A percentile compares a stretch with the other conserved stretches of the same genome.
Conservation (phyloP, 2,113 vertebrate species). For the Gnathonemus echidnorhynchus region DNA sequence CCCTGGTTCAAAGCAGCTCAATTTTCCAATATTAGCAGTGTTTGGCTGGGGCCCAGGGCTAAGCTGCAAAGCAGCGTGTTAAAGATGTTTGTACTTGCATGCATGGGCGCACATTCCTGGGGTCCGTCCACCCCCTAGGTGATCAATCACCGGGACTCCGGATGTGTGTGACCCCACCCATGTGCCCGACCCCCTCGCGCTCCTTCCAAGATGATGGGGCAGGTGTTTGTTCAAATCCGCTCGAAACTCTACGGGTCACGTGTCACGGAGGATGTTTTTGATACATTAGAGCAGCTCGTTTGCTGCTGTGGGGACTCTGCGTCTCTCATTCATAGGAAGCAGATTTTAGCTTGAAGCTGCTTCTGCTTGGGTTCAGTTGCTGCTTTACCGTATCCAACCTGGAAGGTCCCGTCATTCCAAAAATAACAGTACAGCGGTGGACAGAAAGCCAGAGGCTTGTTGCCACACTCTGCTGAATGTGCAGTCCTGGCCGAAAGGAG, state of each 20-base stretch:
- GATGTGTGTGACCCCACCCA: slow-evolving; percentile 50
- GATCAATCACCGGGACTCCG: slow-evolving; percentile 60
- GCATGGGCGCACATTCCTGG: slow-evolving; percentile 55
- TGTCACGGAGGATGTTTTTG: slow-evolving; percentile 33
- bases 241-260: slow-evolving; percentile 18
- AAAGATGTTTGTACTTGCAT: slow-evolving; percentile 84
- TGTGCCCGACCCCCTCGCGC: slow-evolving; percentile 36
- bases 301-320: slow-evolving; percentile 8
- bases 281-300: slow-evolving; percentile 20
- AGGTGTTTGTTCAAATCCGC: slow-evolving; percentile 39
- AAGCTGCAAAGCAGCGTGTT: slow-evolving; percentile 77
- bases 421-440: neutral
- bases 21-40: slow-evolving; percentile 94
- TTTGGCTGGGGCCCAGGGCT: slow-evolving; percentile 81
- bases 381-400: neutral
- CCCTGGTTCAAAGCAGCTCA: slow-evolving; percentile 96
- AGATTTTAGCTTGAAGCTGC: neutral
- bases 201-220: slow-evolving; percentile 32
- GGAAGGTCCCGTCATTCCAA: neutral
- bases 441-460: neutral
- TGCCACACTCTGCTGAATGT: neutral
- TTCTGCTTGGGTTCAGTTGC: neutral
- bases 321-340: slow-evolving; percentile 6
- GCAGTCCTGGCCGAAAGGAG: neutral
- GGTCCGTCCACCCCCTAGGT: slow-evolving; percentile 50